A percentile compares a stretch with the other conserved stretches of the same genome.
These are phyloP conservation scores for Hiodon alosoides DNA, from an alignment of 2,113 vertebrate species.

Conservation along the genomic window DNA sequence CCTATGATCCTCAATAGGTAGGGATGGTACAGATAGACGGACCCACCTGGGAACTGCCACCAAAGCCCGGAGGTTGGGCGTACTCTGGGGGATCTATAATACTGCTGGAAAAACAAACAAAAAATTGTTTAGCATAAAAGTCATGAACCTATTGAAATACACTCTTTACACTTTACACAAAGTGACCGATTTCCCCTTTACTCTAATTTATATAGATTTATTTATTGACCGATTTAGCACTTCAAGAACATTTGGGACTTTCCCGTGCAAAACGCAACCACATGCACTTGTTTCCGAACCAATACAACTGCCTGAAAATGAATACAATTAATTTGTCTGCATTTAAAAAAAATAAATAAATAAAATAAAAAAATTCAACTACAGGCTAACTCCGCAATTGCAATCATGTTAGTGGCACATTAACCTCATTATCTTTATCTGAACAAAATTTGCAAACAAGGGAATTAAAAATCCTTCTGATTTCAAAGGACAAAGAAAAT, in stretches of 20 bases:
- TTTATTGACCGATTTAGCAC: too few relatives aligned
- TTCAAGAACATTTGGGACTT: too few relatives aligned
- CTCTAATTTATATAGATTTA: too few relatives aligned
- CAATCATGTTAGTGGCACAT: neutral
- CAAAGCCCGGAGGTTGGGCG: conserved; percentile 87
- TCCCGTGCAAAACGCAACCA: too few relatives aligned
- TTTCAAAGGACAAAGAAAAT: neutral
- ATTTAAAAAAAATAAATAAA: too few relatives aligned
- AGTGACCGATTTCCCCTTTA: too few relatives aligned
- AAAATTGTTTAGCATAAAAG: neutral
- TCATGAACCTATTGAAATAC: neutral
- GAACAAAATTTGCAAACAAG: neutral
- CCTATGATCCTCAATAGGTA: too few relatives aligned
- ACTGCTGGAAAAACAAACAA: conserved; percentile 60
- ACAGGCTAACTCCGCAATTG: neutral
- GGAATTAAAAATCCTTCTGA: neutral
- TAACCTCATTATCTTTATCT: neutral
- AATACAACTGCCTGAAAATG: too few relatives aligned
- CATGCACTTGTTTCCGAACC: too few relatives aligned
- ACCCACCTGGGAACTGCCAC: conserved; percentile 81
- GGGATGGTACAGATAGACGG: neutral
- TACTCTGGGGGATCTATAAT: conserved; percentile 91
- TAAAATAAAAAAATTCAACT: neutral
- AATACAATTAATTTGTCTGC: neutral
- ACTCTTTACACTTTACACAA: too few relatives aligned